A percentile compares a stretch with the other conserved stretches of the same genome.
Evolutionary conservation across 64 coral and sea anemone species (phyloP).

Genomic region (Porites lutea): DNA sequence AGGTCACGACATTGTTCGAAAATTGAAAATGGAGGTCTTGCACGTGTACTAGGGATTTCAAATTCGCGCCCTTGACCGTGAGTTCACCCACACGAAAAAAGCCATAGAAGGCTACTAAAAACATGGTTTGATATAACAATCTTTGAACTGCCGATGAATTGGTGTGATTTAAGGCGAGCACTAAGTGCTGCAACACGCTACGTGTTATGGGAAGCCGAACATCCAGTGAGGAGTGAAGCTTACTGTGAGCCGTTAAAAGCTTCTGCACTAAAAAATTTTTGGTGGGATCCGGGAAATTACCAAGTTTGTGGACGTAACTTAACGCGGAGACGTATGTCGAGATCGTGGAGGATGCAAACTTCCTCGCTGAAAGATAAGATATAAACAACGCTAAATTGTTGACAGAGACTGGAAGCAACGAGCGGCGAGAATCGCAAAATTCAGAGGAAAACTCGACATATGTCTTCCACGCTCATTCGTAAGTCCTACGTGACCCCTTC

Average conservation of each 20-base stretch:
- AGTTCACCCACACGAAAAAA: conserved; percentile 38
- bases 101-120: conserved; percentile 32
- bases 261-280: background rate
- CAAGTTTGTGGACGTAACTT: too few relatives aligned
- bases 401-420: too few relatives aligned
- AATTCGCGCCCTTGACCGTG: conserved; percentile 1
- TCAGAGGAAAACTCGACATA: too few relatives aligned
- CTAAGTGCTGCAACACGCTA: too few relatives aligned
- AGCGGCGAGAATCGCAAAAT: too few relatives aligned
- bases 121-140: background rate
- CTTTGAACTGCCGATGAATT: conserved; percentile 9
- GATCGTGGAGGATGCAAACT: too few relatives aligned
- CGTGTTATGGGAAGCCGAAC: too few relatives aligned
- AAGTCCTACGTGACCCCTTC: background rate
- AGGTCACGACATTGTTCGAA: background rate
- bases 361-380: too few relatives aligned
- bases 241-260: background rate
- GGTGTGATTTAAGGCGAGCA: too few relatives aligned
- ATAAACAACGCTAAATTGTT: too few relatives aligned
- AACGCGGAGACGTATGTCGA: too few relatives aligned
- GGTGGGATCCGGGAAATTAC: background rate
- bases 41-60: background rate
- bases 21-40: background rate
- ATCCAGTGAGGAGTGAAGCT: too few relatives aligned
- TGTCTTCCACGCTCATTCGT: background rate